Conservation (phyloP, 2,113 vertebrate genomes). For the Oceanites oceanicus region DNA sequence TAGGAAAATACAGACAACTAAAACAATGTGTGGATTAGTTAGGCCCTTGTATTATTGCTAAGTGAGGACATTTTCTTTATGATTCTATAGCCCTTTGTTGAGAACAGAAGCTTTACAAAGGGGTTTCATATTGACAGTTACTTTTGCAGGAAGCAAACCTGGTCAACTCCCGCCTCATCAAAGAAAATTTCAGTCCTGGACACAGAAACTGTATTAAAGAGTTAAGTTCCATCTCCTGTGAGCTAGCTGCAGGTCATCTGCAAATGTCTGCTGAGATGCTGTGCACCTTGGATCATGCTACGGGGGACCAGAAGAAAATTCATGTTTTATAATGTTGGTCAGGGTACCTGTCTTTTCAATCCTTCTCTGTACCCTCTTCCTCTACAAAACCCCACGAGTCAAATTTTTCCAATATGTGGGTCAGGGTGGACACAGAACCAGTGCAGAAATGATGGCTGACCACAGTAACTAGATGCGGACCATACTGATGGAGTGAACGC, state of each 20-base stretch:
- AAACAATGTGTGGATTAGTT: background rate
- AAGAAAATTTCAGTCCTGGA: background rate
- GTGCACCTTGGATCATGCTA: background rate
- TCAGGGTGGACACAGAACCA: background rate
- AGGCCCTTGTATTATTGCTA: background rate
- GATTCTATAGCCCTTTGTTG: background rate
- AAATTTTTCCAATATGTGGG: background rate
- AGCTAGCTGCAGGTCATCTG: background rate
- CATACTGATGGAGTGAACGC: background rate
- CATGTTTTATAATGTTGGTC: background rate
- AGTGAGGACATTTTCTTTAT: background rate
- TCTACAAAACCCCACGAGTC: background rate
- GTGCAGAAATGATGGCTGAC: background rate
- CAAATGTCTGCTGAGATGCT: background rate
- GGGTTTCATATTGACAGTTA: background rate
- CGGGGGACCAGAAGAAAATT: background rate
- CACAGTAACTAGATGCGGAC: background rate
- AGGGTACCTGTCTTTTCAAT: background rate
- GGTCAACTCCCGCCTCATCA: background rate
- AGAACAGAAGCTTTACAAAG: background rate
- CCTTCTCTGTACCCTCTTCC: background rate
- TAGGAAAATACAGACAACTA: background rate
- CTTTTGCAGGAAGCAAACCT: background rate
- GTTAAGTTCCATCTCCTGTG: background rate
- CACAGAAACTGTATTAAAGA: background rate